Evolutionary conservation across 2,888 invertebrate genomes (phyloP), one percentile per base, ranked within the genome.

Genomic region (Corythucha ciliata): DNA sequence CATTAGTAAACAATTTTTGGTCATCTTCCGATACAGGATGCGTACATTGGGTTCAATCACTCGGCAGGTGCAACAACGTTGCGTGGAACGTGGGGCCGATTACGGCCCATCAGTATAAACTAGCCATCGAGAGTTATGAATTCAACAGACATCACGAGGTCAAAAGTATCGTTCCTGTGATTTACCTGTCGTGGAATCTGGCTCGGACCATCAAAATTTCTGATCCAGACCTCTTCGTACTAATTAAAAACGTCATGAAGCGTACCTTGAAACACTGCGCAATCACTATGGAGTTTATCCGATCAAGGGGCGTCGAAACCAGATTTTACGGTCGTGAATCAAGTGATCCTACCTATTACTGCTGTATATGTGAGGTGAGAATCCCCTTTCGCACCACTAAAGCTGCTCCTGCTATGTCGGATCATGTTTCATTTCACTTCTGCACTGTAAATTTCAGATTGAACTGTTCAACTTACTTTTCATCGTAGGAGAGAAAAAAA

Each of bases 41-140:
- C 72, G 90, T 92, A 56, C 91, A 92, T 72, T 92, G 92, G 92
- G 91, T 92, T 54, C 91, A 92, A 71, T 90, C 91, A 37, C 83
- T 87, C 55, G 94, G 96, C 46, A 96, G 96, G 96, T 98, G 98
- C 74, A 98, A 98, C 74, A 98, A 98, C 72, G 96, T 98, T 64
- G 97, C 98, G 0, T 98, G 98, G 97, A 98, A 98, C 72, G 97
- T 98, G 37, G 98, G 97, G 4, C 97, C 98, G 52, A 73, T 97
- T 55, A 96, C 93, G 12, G 86, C 87, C 50, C 77, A 88, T 33
- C 96, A 96, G 72, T 92, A 93, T 72, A 78, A 85, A 62, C 76
- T 94, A 58, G 94, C 92, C 48, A 80, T 96, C 53, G 92, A 93
- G 64, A 79, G 94, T 37, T 97, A 98, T 71, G 97, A 98, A 70